Percentiles rank a stretch among this genome's conserved stretches.
These are phyloP conservation scores for Syngnathus typhle DNA, from an alignment of 2,113 vertebrate species.

Conservation along the genomic window DNA sequence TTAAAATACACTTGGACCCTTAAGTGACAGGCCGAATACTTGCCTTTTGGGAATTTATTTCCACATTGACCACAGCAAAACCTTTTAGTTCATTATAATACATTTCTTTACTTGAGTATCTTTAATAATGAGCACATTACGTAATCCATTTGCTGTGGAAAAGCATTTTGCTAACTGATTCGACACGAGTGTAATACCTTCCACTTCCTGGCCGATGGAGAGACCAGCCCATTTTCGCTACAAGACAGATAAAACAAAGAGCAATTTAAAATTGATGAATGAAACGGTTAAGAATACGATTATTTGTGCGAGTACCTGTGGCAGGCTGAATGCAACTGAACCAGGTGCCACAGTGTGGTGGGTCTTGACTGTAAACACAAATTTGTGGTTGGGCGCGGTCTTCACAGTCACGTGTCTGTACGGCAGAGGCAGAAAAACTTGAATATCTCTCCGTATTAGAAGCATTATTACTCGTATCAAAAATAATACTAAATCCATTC, in stretches of 20 bases:
- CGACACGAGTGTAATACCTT: conserved; percentile 67
- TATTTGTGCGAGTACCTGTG: conserved; percentile 77
- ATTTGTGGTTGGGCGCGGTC: conserved; percentile 90
- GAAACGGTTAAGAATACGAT: background rate
- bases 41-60: too few relatives aligned
- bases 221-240: conserved; percentile 97
- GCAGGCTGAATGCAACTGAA: conserved; percentile 91
- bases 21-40: too few relatives aligned
- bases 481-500: background rate
- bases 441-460: background rate
- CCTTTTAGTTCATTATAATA: too few relatives aligned
- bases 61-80: too few relatives aligned
- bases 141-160: background rate
- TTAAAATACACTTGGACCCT: too few relatives aligned
- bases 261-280: accelerated
- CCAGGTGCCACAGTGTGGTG: conserved; percentile 85
- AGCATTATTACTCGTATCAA: too few relatives aligned
- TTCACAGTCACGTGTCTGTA: conserved; percentile 88
- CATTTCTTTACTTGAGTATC: too few relatives aligned
- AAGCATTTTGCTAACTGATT: background rate
- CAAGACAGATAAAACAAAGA: conserved; percentile 21
- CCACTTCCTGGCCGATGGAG: conserved; percentile 94
- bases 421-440: background rate
- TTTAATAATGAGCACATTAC: too few relatives aligned
- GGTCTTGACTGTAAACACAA: conserved; percentile 85